A percentile compares a stretch with the other conserved stretches of the same genome.
Conservation (phyloP, 2,113 vertebrate species). For the Eptatretus burgeri region DNA sequence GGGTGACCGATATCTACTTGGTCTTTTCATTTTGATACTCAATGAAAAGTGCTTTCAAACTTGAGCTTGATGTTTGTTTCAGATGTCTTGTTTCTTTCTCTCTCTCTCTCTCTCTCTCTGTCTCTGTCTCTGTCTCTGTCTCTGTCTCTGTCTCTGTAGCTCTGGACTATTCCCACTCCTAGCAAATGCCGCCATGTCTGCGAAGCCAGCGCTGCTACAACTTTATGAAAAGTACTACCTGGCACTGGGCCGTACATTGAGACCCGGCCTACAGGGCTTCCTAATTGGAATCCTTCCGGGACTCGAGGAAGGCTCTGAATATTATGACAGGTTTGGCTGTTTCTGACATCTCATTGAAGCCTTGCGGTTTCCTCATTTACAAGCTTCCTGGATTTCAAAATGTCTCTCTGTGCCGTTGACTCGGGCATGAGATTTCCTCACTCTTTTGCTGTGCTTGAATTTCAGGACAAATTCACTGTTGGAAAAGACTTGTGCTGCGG, state of each 20-base stretch:
- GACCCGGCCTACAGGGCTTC: slow-evolving; percentile 74
- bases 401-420: not conserved
- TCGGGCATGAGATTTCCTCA: not conserved
- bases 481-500: slow-evolving; percentile 72
- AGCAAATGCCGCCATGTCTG: slow-evolving; percentile 94
- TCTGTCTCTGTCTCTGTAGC: slow-evolving; percentile 16
- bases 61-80: no score
- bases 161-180: slow-evolving; percentile 88
- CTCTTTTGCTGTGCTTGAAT: not conserved
- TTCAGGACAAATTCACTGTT: slow-evolving; percentile 56
- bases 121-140: not conserved
- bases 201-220: slow-evolving; percentile 65
- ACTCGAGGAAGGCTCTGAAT: slow-evolving; percentile 85
- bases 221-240: slow-evolving; percentile 90
- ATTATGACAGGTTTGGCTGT: slow-evolving; percentile 53
- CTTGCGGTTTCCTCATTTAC: not conserved
- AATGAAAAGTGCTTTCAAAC: no score
- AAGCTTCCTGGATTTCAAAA: not conserved
- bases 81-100: not conserved
- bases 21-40: no score
- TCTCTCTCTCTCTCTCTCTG: not conserved
- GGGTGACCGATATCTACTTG: not conserved
- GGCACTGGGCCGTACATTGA: slow-evolving; percentile 75
- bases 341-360: not conserved
- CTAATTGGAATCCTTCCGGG: slow-evolving; percentile 80